A percentile compares a stretch with the other conserved stretches of the same genome.
Conservation (phyloP, 2,888 invertebrate species). For the Plemyria rubiginata region DNA sequence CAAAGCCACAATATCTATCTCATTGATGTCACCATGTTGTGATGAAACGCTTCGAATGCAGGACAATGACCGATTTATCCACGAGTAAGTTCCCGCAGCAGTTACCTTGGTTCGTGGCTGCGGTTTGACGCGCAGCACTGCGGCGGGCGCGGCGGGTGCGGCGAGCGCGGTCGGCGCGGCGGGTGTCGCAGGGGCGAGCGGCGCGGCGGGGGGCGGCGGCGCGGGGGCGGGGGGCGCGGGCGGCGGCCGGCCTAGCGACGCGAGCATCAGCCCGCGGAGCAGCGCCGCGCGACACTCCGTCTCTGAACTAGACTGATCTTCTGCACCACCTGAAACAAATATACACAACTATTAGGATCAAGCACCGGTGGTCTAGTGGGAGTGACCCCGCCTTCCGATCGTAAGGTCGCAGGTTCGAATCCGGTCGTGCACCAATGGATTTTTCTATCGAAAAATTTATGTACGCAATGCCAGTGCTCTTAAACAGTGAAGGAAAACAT, state of each 20-base stretch:
- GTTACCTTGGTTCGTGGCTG: constrained; percentile 72
- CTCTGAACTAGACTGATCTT: constrained; percentile 58
- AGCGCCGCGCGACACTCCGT: constrained; percentile 73
- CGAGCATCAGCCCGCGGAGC: constrained; percentile 76
- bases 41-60: no score
- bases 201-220: constrained; percentile 45
- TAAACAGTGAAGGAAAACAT: no score
- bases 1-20: no score
- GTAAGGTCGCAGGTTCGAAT: no score
- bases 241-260: constrained; percentile 67
- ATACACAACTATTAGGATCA: background rate
- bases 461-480: no score
- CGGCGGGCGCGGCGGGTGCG: constrained; percentile 37
- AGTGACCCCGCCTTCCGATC: no score
- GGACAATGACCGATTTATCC: no score
- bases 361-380: no score
- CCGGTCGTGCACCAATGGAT: no score
- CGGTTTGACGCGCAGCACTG: constrained; percentile 69
- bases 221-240: constrained; percentile 39
- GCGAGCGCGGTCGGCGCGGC: constrained; percentile 48
- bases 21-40: no score
- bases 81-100: no score
- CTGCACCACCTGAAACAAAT: constrained; percentile 54
- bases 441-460: no score
- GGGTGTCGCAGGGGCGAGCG: constrained; percentile 47